A percentile compares a stretch with the other conserved stretches of the same genome.
These are phyloP conservation scores for Meriones psammophilus DNA, from an alignment of 2,797 vertebrate species.

Conservation along the genomic window DNA sequence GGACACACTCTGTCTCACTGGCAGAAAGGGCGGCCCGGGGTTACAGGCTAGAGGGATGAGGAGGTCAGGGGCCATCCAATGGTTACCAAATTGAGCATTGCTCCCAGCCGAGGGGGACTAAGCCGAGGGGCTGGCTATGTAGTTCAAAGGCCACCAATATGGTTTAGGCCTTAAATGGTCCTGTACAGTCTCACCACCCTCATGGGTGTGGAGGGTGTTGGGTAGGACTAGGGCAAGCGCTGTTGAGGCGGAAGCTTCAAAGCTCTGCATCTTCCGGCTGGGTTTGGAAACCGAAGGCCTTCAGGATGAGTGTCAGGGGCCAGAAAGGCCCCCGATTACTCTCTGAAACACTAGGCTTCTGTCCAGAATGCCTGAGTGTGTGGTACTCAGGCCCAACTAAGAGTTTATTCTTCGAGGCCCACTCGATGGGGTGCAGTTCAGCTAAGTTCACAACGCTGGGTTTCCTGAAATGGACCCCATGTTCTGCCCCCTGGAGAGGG, in stretches of 20 bases:
- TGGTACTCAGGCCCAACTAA: neutral
- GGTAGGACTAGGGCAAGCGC: too few species aligned
- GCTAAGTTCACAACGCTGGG: neutral
- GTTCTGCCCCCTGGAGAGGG: neutral
- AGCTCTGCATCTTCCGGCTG: neutral
- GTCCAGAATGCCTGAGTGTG: neutral
- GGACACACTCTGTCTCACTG: neutral
- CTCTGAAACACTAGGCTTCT: neutral
- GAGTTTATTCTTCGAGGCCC: too few species aligned
- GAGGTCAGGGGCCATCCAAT: constrained; percentile 60
- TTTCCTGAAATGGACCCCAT: neutral
- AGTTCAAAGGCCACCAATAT: constrained; percentile 3
- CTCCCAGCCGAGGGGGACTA: neutral
- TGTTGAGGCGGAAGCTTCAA: neutral
- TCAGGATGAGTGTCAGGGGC: neutral
- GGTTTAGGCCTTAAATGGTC: neutral
- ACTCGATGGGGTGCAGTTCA: neutral
- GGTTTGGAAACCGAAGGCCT: neutral
- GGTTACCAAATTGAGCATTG: constrained; percentile 79
- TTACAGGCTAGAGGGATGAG: constrained; percentile 46
- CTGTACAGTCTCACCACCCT: neutral
- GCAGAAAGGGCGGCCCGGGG: neutral
- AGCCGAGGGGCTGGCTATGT: neutral
- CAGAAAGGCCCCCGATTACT: neutral
- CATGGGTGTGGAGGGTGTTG: neutral